Base-by-base conservation (phyloP, 2,113 vertebrate genomes). In the Pachycephala philippinensis region DNA sequence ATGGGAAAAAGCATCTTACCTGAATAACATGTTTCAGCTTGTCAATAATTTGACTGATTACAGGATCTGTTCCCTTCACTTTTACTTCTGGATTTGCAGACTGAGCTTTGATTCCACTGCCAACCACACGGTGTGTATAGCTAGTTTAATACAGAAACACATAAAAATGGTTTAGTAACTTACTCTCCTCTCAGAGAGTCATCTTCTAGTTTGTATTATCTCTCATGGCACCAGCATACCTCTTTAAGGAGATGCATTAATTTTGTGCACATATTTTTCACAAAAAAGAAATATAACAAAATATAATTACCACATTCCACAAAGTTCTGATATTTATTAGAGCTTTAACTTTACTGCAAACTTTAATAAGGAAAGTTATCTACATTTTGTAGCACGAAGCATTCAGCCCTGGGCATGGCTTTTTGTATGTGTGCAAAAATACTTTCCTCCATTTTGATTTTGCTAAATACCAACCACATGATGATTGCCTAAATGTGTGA, bases 1-100 rank as follows among this genome's bases (percentile, higher is more conserved):
- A 63, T 30, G 87, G 28, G 30, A 78, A 89, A 79, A 97, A 94
- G 23, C 15, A 63, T 79, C 98, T 98, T 97, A 99, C 99, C 99
- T 99, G 98, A 97, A 98, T 99, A 97, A 99, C 93, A 90, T 99
- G 99, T 82, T 98, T 99, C 92, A 99, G 98, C 97, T 99, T 99
- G 97, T 99, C 99, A 84, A 98, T 99, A 94, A 99, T 98, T 96
- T 99, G 98, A 97, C 98, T 98, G 95, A 99, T 99, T 65, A 98
- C 95, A 8, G 98, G 98, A 93, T 99, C 98, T 7, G 83, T 97
- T 95, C 97, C 98, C 97, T 98, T 99, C 95, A 99, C 98, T 98
- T 98, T 99, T 65, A 99, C 98, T 97, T 99, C 99, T 3, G 99
- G 99, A 97, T 99, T 99, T 87, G 77, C 95, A 79, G 97, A 97